These are phyloP conservation scores for Ceratina japonica DNA, from an alignment of 1,140 invertebrate species.

Conservation along the genomic window DNA sequence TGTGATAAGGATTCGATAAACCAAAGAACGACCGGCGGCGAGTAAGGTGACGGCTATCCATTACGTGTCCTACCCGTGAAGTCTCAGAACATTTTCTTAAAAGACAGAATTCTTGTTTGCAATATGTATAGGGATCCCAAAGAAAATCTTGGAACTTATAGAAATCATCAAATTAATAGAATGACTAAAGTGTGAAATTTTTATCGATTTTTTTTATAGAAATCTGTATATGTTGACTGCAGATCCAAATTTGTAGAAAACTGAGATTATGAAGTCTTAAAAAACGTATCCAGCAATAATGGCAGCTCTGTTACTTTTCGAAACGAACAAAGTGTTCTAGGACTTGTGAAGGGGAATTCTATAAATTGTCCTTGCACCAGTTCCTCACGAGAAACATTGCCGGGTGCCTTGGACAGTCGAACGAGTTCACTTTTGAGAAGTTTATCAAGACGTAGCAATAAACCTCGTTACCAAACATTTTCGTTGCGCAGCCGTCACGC, in stretches of 20 bases:
- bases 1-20: constrained; percentile 76
- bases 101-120: too few relatives aligned
- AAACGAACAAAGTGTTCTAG: too few relatives aligned
- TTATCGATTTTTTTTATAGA: not conserved
- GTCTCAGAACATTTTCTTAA: too few relatives aligned
- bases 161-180: too few relatives aligned
- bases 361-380: not conserved
- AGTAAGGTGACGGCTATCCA: constrained; percentile 52
- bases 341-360: too few relatives aligned
- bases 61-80: not conserved
- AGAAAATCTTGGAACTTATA: too few relatives aligned
- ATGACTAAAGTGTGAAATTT: too few relatives aligned
- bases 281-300: too few relatives aligned
- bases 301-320: too few relatives aligned
- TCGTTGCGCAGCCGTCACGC: constrained; percentile 43
- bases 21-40: constrained; percentile 69
- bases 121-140: not conserved
- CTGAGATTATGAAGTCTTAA: too few relatives aligned
- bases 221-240: constrained; percentile 26
- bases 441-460: constrained; percentile 54
- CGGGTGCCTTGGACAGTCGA: constrained; percentile 70
- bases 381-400: constrained; percentile 62
- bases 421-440: constrained; percentile 56
- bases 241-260: too few relatives aligned
- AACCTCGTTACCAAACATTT: constrained; percentile 26